phyloP scores from a whole-genome alignment of 2,113 vertebrate genomes.

The Dendrocopos noguchii region DNA sequence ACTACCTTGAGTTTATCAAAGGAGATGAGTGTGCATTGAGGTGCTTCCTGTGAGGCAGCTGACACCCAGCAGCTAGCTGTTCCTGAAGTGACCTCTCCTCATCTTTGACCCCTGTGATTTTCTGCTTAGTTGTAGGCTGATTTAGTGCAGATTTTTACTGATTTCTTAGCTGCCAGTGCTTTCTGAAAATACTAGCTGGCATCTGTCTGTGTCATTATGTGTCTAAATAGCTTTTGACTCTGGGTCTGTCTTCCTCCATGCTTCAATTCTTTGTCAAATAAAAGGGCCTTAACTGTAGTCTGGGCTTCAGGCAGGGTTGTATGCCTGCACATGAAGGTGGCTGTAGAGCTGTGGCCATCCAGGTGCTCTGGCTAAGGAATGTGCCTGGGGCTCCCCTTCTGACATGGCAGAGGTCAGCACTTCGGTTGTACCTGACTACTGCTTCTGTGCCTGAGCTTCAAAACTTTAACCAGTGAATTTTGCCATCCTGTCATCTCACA shows the following conservation, averaged over 20 bases:
- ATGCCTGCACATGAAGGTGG: background rate
- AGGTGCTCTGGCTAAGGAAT: background rate
- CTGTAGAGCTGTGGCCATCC: background rate
- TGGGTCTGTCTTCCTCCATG: background rate
- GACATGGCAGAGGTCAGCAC: background rate
- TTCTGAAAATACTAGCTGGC: constrained; percentile 4
- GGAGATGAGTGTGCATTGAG: background rate
- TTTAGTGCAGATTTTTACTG: background rate
- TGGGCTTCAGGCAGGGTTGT: background rate
- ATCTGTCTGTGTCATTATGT: background rate
- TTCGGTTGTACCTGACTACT: background rate
- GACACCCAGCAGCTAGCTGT: background rate
- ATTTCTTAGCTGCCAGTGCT: background rate
- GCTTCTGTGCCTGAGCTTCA: background rate
- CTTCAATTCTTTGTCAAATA: background rate
- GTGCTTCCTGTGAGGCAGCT: background rate
- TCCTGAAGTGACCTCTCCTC: background rate
- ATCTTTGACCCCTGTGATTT: background rate
- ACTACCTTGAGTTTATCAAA: background rate
- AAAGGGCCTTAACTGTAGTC: background rate
- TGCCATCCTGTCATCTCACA: background rate
- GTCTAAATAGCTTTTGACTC: constrained; percentile 3
- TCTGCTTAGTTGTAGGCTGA: background rate
- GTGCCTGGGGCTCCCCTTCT: background rate
- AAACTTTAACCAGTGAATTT: background rate